Conservation (phyloP, 1,140 invertebrate species). For the Macrobrachium nipponense region DNA sequence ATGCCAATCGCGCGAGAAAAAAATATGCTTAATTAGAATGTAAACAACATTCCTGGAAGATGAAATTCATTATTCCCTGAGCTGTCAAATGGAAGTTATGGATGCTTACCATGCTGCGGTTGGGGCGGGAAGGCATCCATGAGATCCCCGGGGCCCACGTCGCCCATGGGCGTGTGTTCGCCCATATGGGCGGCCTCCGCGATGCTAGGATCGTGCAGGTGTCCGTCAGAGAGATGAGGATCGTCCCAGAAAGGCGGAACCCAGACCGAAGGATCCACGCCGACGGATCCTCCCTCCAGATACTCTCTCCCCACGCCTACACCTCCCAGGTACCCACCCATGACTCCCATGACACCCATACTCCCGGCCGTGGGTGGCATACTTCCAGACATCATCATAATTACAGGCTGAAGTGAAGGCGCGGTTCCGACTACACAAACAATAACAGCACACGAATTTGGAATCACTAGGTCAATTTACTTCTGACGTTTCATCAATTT, state of each 20-base stretch:
- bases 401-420: conserved; percentile 2
- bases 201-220: conserved; percentile 46
- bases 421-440: neutral
- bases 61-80: too few species aligned
- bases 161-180: conserved; percentile 42
- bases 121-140: conserved; percentile 55
- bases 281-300: conserved; percentile 38
- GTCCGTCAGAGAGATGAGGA: conserved; percentile 38
- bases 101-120: conserved; percentile 38
- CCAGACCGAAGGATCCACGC: conserved; percentile 49
- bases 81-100: too few species aligned
- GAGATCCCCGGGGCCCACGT: conserved; percentile 46
- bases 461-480: too few species aligned
- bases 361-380: conserved; percentile 56
- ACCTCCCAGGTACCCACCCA: conserved; percentile 44
- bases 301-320: conserved; percentile 39
- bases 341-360: conserved; percentile 50
- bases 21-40: too few species aligned
- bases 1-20: too few species aligned
- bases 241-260: conserved; percentile 56
- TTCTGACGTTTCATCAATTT: too few species aligned
- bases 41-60: too few species aligned
- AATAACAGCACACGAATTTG: too few species aligned
- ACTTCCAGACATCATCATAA: conserved; percentile 55
- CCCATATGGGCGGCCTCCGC: conserved; percentile 51